These are phyloP conservation scores for Eumeta japonica DNA, from an alignment of 1,140 invertebrate genomes.

Conservation along the genomic window DNA sequence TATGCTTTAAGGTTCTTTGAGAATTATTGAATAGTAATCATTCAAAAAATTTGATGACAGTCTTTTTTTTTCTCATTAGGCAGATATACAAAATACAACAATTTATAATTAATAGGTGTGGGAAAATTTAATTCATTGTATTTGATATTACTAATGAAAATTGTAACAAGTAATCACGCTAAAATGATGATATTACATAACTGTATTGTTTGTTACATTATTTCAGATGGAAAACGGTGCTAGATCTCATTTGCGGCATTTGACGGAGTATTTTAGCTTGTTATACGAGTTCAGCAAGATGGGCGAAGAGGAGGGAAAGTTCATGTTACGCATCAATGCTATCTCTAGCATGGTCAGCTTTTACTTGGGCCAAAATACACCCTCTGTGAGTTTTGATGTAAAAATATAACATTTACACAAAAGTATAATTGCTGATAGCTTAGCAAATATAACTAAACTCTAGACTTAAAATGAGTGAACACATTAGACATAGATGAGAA, in stretches of 20 bases:
- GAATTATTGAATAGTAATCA: too few relatives aligned
- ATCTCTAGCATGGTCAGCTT: slow-evolving; percentile 90
- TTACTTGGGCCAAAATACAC: slow-evolving; percentile 76
- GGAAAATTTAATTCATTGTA: slow-evolving; percentile 5
- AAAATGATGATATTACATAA: too few relatives aligned
- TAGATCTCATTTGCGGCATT: slow-evolving; percentile 79
- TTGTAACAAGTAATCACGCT: too few relatives aligned
- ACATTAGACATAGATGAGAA: neutral
- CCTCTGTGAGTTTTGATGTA: slow-evolving; percentile 30
- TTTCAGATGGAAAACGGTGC: slow-evolving; percentile 82
- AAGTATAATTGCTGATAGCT: neutral
- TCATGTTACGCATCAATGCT: slow-evolving; percentile 81
- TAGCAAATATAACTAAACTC: neutral
- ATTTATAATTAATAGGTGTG: too few relatives aligned
- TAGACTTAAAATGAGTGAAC: neutral
- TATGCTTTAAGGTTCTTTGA: too few relatives aligned
- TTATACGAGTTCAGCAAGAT: slow-evolving; percentile 92
- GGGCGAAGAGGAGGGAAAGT: slow-evolving; percentile 89
- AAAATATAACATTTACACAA: slow-evolving; percentile 1
- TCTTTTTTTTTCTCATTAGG: too few relatives aligned
- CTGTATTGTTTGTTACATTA: too few relatives aligned
- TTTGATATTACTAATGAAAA: too few relatives aligned
- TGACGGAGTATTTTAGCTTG: slow-evolving; percentile 90
- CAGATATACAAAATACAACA: too few relatives aligned
- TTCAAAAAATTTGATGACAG: too few relatives aligned